Conservation (phyloP, 2,888 invertebrate genomes). For the Eurois occulta region DNA sequence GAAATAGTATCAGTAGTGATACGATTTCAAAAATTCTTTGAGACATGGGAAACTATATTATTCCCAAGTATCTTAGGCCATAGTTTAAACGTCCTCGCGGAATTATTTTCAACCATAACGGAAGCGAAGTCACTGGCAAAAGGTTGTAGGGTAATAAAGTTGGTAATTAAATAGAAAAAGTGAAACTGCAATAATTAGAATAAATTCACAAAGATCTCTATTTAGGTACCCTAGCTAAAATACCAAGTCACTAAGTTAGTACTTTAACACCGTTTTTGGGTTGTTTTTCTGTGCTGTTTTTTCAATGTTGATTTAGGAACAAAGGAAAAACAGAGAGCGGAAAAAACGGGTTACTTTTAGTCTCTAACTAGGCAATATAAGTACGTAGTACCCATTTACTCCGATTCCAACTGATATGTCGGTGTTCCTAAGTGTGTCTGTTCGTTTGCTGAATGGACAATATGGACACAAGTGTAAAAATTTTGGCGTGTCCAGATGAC, state of each 20-base stretch:
- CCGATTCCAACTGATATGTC: not conserved
- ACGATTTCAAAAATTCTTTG: not conserved
- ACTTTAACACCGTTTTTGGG: conserved; percentile 2
- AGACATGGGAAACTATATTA: not conserved
- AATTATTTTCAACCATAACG: not conserved
- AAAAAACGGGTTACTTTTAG: not conserved
- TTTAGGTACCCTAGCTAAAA: conserved; percentile 10
- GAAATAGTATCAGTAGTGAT: too few species aligned
- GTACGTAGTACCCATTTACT: not conserved
- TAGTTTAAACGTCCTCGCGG: not conserved
- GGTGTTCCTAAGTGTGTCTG: too few species aligned
- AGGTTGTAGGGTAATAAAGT: not conserved
- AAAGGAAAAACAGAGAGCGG: conserved; percentile 43
- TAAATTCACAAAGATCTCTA: not conserved
- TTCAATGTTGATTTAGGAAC: conserved; percentile 43
- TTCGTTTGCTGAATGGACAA: not conserved
- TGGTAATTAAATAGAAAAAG: not conserved
- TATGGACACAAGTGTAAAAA: too few species aligned
- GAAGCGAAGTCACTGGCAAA: not conserved
- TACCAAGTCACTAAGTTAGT: not conserved
- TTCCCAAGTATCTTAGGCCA: not conserved
- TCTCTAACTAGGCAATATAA: not conserved
- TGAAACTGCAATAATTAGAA: not conserved
- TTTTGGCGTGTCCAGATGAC: too few species aligned
- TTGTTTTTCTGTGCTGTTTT: conserved; percentile 32